Conservation (phyloP, 2,888 invertebrate species). For the Thumatha senex region DNA sequence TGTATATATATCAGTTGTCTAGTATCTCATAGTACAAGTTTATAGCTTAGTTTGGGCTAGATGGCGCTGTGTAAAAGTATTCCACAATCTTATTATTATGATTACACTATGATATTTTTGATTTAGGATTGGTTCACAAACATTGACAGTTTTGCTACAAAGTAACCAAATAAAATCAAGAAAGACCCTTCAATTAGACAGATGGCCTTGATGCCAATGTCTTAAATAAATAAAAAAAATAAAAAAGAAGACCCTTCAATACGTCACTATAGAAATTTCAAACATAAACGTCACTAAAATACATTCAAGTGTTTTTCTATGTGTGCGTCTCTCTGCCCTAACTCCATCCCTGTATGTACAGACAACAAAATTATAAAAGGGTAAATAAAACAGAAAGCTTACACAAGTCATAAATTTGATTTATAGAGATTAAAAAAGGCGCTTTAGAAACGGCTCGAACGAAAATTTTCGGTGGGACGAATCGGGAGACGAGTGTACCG, state of each 20-base stretch:
- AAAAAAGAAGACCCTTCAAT: conserved; percentile 4
- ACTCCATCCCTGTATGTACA: conserved; percentile 45
- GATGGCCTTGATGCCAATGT: too few relatives aligned
- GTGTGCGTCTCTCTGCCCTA: conserved; percentile 19
- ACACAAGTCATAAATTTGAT: conserved; percentile 84
- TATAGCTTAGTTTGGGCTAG: too few relatives aligned
- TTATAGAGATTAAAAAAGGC: conserved; percentile 84
- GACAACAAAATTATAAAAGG: conserved; percentile 81
- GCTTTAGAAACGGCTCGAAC: conserved; percentile 82
- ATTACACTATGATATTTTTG: too few relatives aligned
- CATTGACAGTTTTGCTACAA: not conserved
- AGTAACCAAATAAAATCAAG: not conserved
- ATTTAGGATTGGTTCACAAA: too few relatives aligned
- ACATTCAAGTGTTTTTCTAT: conserved; percentile 3
- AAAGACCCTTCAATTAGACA: conserved; percentile 1
- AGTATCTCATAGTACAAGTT: too few relatives aligned
- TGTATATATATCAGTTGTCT: too few relatives aligned
- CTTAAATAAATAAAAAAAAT: too few relatives aligned
- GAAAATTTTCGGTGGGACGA: conserved; percentile 82
- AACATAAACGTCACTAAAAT: conserved; percentile 16
- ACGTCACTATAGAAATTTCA: conserved; percentile 3
- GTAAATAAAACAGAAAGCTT: conserved; percentile 84
- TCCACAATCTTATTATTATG: too few relatives aligned
- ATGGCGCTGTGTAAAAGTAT: too few relatives aligned
- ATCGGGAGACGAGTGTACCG: conserved; percentile 76